A percentile compares a stretch with the other conserved stretches of the same genome.
Evolutionary conservation across 2,797 vertebrate genomes (phyloP).

Genomic region (Aotus griseimembra): DNA sequence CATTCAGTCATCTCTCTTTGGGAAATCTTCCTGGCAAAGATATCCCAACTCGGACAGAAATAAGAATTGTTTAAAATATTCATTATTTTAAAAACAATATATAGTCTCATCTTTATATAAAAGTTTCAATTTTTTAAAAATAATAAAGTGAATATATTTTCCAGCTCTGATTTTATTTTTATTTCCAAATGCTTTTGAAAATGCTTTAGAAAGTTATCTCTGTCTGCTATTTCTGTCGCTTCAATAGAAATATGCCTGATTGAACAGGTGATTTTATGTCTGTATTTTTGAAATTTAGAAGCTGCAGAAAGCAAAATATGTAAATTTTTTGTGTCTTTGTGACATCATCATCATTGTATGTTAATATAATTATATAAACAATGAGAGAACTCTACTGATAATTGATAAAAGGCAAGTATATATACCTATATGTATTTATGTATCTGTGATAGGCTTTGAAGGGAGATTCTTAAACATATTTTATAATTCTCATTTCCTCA

Average conservation of each 20-base stretch:
- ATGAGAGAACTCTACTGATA: neutral
- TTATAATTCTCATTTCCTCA: neutral
- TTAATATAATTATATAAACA: neutral
- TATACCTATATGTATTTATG: neutral
- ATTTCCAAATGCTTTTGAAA: neutral
- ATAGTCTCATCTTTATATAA: neutral
- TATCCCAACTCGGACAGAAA: neutral
- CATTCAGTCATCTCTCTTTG: neutral
- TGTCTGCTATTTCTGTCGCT: neutral
- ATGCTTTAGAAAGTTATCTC: neutral
- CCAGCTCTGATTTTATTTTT: neutral
- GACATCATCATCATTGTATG: neutral
- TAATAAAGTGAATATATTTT: neutral
- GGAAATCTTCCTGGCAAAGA: neutral
- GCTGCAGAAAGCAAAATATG: neutral
- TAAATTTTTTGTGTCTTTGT: neutral
- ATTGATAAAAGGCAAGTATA: neutral
- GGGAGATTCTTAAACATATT: neutral
- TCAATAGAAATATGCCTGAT: neutral
- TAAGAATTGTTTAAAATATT: neutral
- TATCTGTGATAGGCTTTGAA: neutral
- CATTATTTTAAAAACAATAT: neutral
- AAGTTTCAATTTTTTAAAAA: neutral
- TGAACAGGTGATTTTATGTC: neutral
- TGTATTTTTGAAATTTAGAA: neutral